These are phyloP conservation scores for Daubentonia madagascariensis DNA, from an alignment of 2,113 vertebrate species.

Conservation along the genomic window DNA sequence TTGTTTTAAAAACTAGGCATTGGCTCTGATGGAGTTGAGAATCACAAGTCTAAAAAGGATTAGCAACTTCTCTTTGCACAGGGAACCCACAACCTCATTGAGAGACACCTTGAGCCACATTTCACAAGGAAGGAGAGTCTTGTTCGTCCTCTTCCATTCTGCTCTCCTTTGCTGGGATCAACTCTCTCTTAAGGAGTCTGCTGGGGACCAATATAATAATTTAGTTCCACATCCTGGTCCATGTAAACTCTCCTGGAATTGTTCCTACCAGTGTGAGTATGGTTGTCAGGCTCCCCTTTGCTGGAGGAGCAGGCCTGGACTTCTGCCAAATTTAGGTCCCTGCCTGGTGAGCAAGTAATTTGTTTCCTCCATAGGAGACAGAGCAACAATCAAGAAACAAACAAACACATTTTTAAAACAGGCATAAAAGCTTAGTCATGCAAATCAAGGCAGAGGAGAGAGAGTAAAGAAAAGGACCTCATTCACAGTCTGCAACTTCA, in stretches of 20 bases:
- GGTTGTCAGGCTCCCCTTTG: constrained; percentile 36
- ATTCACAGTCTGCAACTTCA: constrained; percentile 80
- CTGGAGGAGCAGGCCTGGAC: constrained; percentile 51
- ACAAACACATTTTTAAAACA: constrained; percentile 67
- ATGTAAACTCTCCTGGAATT: background rate
- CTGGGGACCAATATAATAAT: background rate
- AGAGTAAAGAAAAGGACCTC: constrained; percentile 74
- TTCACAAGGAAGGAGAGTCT: background rate
- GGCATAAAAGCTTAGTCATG: constrained; percentile 82
- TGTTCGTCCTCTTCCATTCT: background rate
- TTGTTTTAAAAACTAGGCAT: background rate
- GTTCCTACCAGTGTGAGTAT: background rate
- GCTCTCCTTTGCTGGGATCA: background rate
- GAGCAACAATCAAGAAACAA: constrained; percentile 82
- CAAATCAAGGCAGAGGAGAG: constrained; percentile 79
- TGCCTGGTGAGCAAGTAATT: constrained; percentile 77
- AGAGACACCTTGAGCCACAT: background rate
- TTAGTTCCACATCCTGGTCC: background rate
- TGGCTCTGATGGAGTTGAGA: background rate
- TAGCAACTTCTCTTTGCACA: background rate
- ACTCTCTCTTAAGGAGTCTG: constrained; percentile 3
- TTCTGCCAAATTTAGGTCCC: constrained; percentile 67
- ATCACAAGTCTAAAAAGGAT: background rate
- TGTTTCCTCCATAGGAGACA: constrained; percentile 82
- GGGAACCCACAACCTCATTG: no score